Base-by-base conservation (phyloP, 2,797 vertebrate genomes). In the Mallotus villosus region DNA sequence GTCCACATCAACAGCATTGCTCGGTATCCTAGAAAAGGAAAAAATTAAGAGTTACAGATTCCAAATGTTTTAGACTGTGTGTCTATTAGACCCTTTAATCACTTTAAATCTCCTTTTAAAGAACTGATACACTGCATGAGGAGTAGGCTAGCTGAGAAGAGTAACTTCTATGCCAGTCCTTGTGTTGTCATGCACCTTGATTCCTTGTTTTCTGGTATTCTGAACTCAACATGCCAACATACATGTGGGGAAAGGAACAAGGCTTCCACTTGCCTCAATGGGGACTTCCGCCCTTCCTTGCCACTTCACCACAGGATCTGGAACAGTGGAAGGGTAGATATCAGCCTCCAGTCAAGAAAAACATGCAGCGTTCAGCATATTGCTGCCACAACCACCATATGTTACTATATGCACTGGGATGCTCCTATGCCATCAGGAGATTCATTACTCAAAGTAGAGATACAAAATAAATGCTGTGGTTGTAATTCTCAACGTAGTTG, bases 1-100 rank as follows among this genome's bases (percentile, higher is more conserved):
- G 74, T 84, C 86, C 1, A 11, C 73, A 70, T 88, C 86, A 87
- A 81, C 80, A 90, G 87, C 94, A 96, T 96, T 77, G 73, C 93
- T 89, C 87, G 84, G 80, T 84, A n/a, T 89, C 91, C 95, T 96
- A 79, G 70, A n/a, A 62, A 75, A 12, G 49, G 69, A 73, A 19
- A 17, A 63, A 17, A 27, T 27, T 7, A n/a, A 41, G 29, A 63
- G 27, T 32, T 63, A 17, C 7, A 32, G 27, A 17, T 34, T 25
- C 6, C 5, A 55, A n/a, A 55, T 55, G 41, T n/a, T 55, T 3
- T 4, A 19, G 4, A 14, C 49, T 51, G n/a, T 0, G 41, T 12
- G 12, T 46, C 41, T 2, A 46, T 46, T 46, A 46, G 41, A 46
- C 37, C 37, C 11, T 41, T 12, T 3, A 60, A 60, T 25, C 58